Percentiles rank a stretch among this genome's conserved stretches.
These are phyloP conservation scores for Cynopterus sphinx DNA, from an alignment of 2,797 vertebrate species.

Conservation along the genomic window DNA sequence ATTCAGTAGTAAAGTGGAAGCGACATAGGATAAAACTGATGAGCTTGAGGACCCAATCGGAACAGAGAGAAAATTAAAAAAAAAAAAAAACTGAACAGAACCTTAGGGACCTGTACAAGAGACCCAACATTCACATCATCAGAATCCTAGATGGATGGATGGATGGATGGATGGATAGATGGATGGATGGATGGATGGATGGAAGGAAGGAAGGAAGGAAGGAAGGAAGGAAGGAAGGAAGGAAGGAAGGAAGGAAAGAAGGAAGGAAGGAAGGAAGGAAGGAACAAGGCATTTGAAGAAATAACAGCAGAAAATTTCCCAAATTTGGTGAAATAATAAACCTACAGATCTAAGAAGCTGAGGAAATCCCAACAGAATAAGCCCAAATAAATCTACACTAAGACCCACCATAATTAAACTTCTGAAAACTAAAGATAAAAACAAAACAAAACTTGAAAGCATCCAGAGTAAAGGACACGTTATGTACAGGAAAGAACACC, in stretches of 20 bases:
- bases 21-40: not conserved
- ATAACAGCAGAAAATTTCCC: not conserved
- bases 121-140: not conserved
- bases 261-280: not conserved
- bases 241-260: too few species aligned
- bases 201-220: too few species aligned
- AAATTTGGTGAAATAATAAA: not conserved
- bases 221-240: too few species aligned
- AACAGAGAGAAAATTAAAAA: not conserved
- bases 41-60: not conserved
- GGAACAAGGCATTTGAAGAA: not conserved
- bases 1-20: not conserved
- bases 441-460: too few species aligned
- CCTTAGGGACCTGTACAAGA: not conserved
- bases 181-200: too few species aligned
- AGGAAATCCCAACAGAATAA: too few species aligned
- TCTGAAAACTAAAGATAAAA: not conserved
- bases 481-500: not conserved
- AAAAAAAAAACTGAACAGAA: not conserved
- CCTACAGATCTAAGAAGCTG: too few species aligned
- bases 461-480: not conserved
- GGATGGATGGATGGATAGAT: too few species aligned
- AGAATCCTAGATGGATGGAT: not conserved
- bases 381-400: not conserved
- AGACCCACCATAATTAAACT: not conserved